Evolutionary conservation across 1,140 invertebrate species (phyloP), one percentile per base, ranked within the genome.

Genomic region (Achroia grisella): DNA sequence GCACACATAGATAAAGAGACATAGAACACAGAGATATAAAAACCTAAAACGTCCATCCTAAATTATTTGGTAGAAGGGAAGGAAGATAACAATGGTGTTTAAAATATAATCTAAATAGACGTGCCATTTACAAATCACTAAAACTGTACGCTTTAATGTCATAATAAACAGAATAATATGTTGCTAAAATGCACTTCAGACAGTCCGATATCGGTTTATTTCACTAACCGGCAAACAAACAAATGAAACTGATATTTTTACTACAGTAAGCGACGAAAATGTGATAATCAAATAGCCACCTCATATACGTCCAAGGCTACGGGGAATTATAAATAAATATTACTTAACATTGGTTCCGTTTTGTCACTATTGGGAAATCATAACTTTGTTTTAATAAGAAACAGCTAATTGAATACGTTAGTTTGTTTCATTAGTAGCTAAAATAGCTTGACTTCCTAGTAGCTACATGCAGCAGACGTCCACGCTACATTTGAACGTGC

Each of bases 231-330:
- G 11, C 15, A 41, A 41, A 44, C 34, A 49, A 41, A 35, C 31
- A 34, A 37, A 39, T 39, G n/a, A 32, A 43, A 39, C 46, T 30
- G 10, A 33, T 39, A 48, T 62, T 53, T 59, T 53, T 34, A 49
- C 44, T 23, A 6, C 46, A 44, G 46, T 39, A 71, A 63, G 58
- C 51, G 44, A 47, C 54, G 14, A 57, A 59, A 62, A 60, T 54
- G 60, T 69, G 69, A 42, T 71, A 75, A 75, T 75, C 54, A 57
- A 67, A 65, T 72, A 71, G 50, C 52, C 71, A 75, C 64, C 48
- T 62, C 39, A 9, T 33, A 10, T 46, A 51, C 23, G 14, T 39
- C 34, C 62, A 60, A 75, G 71, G 64, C 39, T 56, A 36, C 34
- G 33, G 42, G 52, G 55, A 67, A 52, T 48, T 64, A 62, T 57